Conservation (phyloP, 2,113 vertebrate genomes). For the Garra rufa region DNA sequence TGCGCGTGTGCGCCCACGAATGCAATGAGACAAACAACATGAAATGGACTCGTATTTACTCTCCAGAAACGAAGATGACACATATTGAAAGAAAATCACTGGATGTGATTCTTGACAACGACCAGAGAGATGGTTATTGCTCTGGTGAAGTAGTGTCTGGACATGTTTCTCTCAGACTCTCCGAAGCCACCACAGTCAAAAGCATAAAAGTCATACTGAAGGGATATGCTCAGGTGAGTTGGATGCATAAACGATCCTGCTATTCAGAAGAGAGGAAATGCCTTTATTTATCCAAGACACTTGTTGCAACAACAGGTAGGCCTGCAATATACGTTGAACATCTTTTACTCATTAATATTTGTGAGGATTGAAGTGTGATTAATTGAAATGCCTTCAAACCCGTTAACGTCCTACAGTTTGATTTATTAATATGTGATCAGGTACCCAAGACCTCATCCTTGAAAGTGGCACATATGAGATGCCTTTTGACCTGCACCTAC, state of each 20-base stretch:
- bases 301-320: conserved; percentile 44
- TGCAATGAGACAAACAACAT: not conserved
- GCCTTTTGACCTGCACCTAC: conserved; percentile 82
- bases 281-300: conserved; percentile 70
- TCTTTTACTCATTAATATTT: not conserved
- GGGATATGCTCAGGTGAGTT: conserved; percentile 75
- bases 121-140: conserved; percentile 28
- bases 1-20: no score
- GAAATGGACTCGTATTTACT: not conserved
- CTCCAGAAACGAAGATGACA: conserved; percentile 3
- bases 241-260: conserved; percentile 57
- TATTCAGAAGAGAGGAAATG: conserved; percentile 68
- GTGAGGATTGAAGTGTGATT: not conserved
- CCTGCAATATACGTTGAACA: not conserved
- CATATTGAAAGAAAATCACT: conserved; percentile 20
- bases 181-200: conserved; percentile 62
- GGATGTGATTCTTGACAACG: conserved; percentile 30
- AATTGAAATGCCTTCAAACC: not conserved
- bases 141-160: conserved; percentile 74
- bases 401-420: not conserved
- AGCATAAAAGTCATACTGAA: conserved; percentile 68
- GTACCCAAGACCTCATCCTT: conserved; percentile 68
- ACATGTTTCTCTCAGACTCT: conserved; percentile 74
- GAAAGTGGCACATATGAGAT: conserved; percentile 80
- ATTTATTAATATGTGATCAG: not conserved